phyloP scores from a whole-genome alignment of 1,140 invertebrate genomes.

The Lepeophtheirus salmonis region DNA sequence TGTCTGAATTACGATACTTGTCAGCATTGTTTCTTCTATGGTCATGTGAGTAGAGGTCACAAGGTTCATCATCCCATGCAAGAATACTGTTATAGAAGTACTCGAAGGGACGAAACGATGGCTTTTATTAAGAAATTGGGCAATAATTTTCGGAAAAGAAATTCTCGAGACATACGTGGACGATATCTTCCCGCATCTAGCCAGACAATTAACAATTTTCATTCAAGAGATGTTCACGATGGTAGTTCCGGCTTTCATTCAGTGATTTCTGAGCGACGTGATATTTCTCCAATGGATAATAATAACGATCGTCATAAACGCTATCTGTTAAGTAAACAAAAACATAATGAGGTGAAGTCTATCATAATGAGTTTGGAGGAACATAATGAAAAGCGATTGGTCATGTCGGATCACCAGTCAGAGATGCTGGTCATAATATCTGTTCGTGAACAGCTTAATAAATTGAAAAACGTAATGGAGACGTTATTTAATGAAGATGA shows the following conservation, averaged over 20 bases:
- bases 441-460: background rate
- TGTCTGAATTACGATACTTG: slow-evolving; percentile 58
- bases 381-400: background rate
- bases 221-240: background rate
- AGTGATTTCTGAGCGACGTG: background rate
- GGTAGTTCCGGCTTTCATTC: background rate
- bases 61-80: slow-evolving; percentile 55
- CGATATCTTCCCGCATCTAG: too few species aligned
- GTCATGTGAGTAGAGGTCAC: slow-evolving; percentile 45
- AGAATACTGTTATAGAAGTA: slow-evolving; percentile 42
- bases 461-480: background rate
- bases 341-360: background rate
- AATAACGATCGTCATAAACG: too few species aligned
- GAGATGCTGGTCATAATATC: background rate
- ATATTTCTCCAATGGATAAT: too few species aligned
- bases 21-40: slow-evolving; percentile 56
- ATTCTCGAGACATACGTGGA: background rate
- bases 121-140: slow-evolving; percentile 1
- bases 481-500: background rate
- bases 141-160: slow-evolving; percentile 7
- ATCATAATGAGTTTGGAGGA: background rate
- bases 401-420: background rate
- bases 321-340: too few species aligned
- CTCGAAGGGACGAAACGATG: slow-evolving; percentile 4
- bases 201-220: background rate